A percentile compares a stretch with the other conserved stretches of the same genome.
Evolutionary conservation across 2,888 invertebrate species (phyloP).

Genomic region (Drosophila nr. perissopoda): DNA sequence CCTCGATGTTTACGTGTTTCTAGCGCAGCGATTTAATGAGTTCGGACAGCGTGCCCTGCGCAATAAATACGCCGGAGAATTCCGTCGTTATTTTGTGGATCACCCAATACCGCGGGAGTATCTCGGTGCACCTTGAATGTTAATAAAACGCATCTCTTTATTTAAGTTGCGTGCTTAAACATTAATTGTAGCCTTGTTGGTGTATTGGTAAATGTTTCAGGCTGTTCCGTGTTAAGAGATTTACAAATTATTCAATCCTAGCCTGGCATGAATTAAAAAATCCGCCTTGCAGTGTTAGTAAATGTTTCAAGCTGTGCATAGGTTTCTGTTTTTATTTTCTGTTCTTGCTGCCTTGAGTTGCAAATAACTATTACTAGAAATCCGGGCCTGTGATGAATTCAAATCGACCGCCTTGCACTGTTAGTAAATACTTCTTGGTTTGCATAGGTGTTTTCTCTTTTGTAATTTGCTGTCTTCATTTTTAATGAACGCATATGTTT

Average conservation of each 20-base stretch:
- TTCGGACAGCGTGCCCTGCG: slow-evolving; percentile 89
- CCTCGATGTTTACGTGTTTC: slow-evolving; percentile 86
- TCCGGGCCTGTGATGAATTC: not conserved
- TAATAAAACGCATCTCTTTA: slow-evolving; percentile 63
- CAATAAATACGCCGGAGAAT: slow-evolving; percentile 93
- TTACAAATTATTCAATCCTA: not conserved
- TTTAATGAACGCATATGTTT: not conserved
- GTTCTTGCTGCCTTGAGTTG: not conserved
- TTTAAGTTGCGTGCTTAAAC: slow-evolving; percentile 69
- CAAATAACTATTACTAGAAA: not conserved
- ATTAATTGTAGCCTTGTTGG: slow-evolving; percentile 12
- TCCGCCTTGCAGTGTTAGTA: not conserved
- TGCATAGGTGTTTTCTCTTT: not conserved
- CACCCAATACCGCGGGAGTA: slow-evolving; percentile 86
- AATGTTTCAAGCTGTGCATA: not conserved
- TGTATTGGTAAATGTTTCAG: slow-evolving; percentile 59
- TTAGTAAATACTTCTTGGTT: not conserved
- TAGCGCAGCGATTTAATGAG: slow-evolving; percentile 90
- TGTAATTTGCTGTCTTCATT: not conserved
- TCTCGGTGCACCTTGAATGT: slow-evolving; percentile 77
- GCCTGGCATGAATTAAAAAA: not conserved
- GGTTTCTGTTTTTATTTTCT: not conserved
- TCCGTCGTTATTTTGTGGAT: slow-evolving; percentile 91
- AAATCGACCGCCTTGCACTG: not conserved
- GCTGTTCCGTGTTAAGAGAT: not conserved